Base-by-base conservation (phyloP, 2,888 invertebrate genomes). In the Drosophila mulleri region DNA sequence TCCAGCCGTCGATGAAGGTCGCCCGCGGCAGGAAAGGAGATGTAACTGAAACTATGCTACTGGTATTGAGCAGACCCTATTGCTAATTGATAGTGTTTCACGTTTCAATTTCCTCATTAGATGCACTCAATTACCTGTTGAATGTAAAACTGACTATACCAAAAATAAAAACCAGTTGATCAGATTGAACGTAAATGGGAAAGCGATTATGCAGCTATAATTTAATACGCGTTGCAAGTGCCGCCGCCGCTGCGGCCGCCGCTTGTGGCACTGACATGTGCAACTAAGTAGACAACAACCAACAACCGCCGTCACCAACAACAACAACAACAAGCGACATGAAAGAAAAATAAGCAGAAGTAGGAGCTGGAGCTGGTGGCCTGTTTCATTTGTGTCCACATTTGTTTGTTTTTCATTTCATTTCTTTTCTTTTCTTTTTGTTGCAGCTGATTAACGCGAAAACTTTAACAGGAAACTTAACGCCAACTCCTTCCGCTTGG, bases 161-260 rank as follows among this genome's bases (percentile, higher is more conserved):
- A 75, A 88, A 82, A 73, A 67, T 73, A 72, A 73, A 82, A 84
- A 89, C 84, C 75, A 59, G 89, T 89, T 88, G 61, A 84, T 62
- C 64, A 63, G 72, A 75, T 73, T 73, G 63, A 58, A 72, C 89
- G 66, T 84, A 82, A 50, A 88, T 88, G 72, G 90, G 81, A 78
- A 83, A 87, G 83, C 75, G 67, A 86, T 86, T 89, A 89, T 86
- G 90, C 88, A 80, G 78, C 83, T 88, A 67, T 73, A 77, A 71
- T 73, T 73, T 76, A 78, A 87, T 72, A 68, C 65, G 32, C 37
- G 57, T 37, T 62, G 47, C 50, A 20, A 11, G 53, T 54, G 62
- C 64, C 64, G 68, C 48, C 67, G 54, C 66, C 52, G 48, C 32
- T 1, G 2, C 41, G 8, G 56, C 72, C 69, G 42, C 14, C 3